These are phyloP conservation scores for Meteorus cinctellus DNA, from an alignment of 2,888 invertebrate species.

Conservation along the genomic window DNA sequence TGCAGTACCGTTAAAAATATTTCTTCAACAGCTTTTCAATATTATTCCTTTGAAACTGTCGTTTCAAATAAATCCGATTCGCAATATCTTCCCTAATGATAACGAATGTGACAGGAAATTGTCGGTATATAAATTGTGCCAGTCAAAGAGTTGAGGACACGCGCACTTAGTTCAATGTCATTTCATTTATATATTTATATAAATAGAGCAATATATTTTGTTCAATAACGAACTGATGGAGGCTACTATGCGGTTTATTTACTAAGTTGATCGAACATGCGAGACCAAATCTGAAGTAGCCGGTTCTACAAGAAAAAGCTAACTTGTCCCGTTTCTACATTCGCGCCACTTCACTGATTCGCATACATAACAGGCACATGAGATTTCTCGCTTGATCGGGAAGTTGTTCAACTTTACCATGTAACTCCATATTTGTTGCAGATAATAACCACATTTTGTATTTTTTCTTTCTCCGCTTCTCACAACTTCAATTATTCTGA, in stretches of 20 bases:
- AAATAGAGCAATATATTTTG: slow-evolving; percentile 17
- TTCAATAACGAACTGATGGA: not conserved
- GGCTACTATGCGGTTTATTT: slow-evolving; percentile 20
- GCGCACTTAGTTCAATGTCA: slow-evolving; percentile 1
- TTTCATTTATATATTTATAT: slow-evolving; percentile 7
- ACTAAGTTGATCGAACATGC: slow-evolving; percentile 30
- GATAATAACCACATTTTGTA: too few species aligned
- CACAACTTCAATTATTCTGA: slow-evolving; percentile 8
- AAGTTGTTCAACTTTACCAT: slow-evolving; percentile 58
- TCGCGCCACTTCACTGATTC: slow-evolving; percentile 10
- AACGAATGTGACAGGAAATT: slow-evolving; percentile 52
- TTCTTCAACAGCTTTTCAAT: not conserved
- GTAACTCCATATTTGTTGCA: not conserved
- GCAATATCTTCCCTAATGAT: slow-evolving; percentile 51
- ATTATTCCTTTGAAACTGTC: slow-evolving; percentile 1
- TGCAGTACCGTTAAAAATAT: not conserved
- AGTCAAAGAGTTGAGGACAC: slow-evolving; percentile 17
- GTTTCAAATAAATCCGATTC: slow-evolving; percentile 32
- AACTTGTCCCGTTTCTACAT: slow-evolving; percentile 50
- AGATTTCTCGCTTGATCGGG: slow-evolving; percentile 49
- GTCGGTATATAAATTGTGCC: slow-evolving; percentile 17
- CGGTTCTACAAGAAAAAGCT: slow-evolving; percentile 52
- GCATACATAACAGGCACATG: slow-evolving; percentile 35
- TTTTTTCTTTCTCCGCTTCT: not conserved
- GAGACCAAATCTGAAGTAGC: slow-evolving; percentile 49